Conservation (phyloP, 2,888 invertebrate species). For the Ectemnius continuus region DNA sequence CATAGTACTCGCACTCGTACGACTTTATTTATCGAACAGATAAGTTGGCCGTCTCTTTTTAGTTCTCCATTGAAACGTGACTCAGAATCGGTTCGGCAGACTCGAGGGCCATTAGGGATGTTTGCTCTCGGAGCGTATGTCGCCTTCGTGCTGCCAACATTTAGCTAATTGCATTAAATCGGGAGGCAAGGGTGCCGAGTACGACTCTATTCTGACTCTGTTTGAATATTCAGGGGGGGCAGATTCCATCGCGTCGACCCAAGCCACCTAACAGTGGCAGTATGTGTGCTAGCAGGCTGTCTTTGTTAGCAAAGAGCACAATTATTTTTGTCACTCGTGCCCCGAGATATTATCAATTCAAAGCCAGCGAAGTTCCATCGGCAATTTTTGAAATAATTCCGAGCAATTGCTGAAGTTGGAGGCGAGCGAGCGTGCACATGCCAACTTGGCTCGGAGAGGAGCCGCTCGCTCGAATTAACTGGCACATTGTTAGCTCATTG, state of each 20-base stretch:
- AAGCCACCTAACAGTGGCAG: too few relatives aligned
- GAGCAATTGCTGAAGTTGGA: too few relatives aligned
- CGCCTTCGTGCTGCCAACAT: conserved; percentile 33
- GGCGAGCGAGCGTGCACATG: conserved; percentile 16
- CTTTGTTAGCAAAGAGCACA: too few relatives aligned
- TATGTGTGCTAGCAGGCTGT: too few relatives aligned
- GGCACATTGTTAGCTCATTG: conserved; percentile 39
- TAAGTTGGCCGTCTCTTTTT: conserved; percentile 35
- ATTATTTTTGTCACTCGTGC: too few relatives aligned
- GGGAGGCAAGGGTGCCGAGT: conserved; percentile 11
- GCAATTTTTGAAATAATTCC: too few relatives aligned
- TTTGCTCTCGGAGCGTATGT: conserved; percentile 50
- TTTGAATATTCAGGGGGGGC: conserved; percentile 7
- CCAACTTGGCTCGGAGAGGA: background rate
- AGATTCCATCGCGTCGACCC: conserved; percentile 1
- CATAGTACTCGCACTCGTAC: conserved; percentile 57
- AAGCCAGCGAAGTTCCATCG: too few relatives aligned
- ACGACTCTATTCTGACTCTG: conserved; percentile 8
- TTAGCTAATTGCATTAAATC: conserved; percentile 61
- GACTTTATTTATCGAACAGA: conserved; percentile 60
- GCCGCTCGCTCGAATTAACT: conserved; percentile 11
- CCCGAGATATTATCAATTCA: too few relatives aligned
- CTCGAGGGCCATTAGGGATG: conserved; percentile 25
- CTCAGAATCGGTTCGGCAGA: conserved; percentile 8
- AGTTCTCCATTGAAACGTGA: conserved; percentile 25